phyloP scores from a whole-genome alignment of 2,888 invertebrate species.

The Tenthredo notha region DNA sequence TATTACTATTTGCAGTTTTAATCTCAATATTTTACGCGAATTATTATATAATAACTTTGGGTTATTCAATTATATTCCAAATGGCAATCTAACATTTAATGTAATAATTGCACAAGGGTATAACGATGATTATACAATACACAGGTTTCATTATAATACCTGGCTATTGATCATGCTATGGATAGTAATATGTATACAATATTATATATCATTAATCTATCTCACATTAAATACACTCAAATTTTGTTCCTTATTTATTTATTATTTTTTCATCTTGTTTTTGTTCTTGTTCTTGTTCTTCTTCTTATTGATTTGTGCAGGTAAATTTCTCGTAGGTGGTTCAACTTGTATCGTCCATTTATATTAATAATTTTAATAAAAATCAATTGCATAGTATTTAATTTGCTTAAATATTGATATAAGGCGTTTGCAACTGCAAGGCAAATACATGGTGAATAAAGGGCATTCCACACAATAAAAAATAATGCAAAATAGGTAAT shows the following conservation, averaged over 20 bases:
- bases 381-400: slow-evolving; percentile 1
- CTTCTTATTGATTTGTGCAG: background rate
- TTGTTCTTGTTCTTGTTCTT: background rate
- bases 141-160: background rate
- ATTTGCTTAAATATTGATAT: slow-evolving; percentile 31
- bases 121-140: slow-evolving; percentile 9
- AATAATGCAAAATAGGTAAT: background rate
- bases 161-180: background rate
- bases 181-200: background rate
- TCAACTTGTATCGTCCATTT: background rate
- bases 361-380: background rate
- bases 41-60: background rate
- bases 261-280: background rate
- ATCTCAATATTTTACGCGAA: background rate
- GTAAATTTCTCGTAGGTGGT: background rate
- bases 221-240: background rate
- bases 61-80: background rate
- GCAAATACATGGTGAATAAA: slow-evolving; percentile 45
- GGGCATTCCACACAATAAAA: background rate
- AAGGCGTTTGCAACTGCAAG: slow-evolving; percentile 39
- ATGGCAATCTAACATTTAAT: slow-evolving; percentile 9
- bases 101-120: slow-evolving; percentile 28
- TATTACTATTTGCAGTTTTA: background rate
- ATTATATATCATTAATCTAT: background rate
- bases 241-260: background rate